Evolutionary conservation across 2,113 vertebrate genomes (phyloP), one percentile per base, ranked within the genome.

Genomic region (Petrocephalus microphthalmus): DNA sequence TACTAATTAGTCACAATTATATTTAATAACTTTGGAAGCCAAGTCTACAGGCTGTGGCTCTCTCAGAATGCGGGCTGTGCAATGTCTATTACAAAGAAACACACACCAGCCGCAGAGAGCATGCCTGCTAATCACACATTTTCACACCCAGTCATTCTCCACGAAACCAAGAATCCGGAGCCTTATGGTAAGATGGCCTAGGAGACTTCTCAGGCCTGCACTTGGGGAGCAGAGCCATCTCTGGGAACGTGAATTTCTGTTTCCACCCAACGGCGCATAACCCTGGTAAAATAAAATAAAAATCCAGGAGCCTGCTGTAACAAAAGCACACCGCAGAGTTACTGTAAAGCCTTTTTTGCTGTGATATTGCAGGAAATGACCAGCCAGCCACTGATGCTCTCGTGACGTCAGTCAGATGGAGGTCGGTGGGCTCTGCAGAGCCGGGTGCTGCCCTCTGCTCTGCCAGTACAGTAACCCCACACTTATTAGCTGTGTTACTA

Each of bases 1-100:
- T 92, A 93, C 94, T 96, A 96, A 96, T 96, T 96, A 95, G 94
- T 95, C 95, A 94, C 94, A 96, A 95, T 96, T 95, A 95, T 93
- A 92, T 95, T 94, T 95, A 96, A 95, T 95, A 95, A 94, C 91
- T 94, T 95, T 93, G 92, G 92, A 94, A 96, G 94, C 92, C 93
- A 93, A 94, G 93, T 93, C 91, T 92, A 89, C 92, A 89, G 90
- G 91, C 91, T 91, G 90, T 87, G 90, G 71, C 45, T 57, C 29
- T 51, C 67, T 49, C 37, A 20, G 71, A 88, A 54, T 56, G 25
- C 6, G 8, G 45, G 45, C 45, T 47, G 6, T 87, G 60, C 20
- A 7, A 47, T 8, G 37, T 67, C 47, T 13, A 42, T 33, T 20
- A 87, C 29, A 81, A 22, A 87, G 74, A 54, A 11, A 78, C 67